Base-by-base conservation (phyloP, 2,888 invertebrate species). In the Zonitis immaculata region DNA sequence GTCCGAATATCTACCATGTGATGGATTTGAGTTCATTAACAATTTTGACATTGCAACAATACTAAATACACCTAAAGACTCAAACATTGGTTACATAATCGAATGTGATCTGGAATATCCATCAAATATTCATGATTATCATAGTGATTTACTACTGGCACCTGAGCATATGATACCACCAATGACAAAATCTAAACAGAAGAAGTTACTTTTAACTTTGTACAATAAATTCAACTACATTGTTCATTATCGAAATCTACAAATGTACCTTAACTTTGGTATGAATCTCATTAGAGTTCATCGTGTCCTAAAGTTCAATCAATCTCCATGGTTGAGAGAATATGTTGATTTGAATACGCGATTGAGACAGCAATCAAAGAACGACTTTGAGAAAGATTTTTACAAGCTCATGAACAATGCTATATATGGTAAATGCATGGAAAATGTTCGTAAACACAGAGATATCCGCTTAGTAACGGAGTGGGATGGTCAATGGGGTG, bases 61-160 rank as follows among this genome's bases (percentile, higher is more conserved):
- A 2, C 16, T 35, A 1, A 16, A 35, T 16, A 35, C 35, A 14
- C 35, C 35, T 2, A 16, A 35, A 3, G 16, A 35, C 20, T 42
- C 54, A 14, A 11, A 43, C 0, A 54, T 48, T n/a, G 71, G 70
- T 0, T 73, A 76, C 50, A 50, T 76, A 16, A 59, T 42, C 2
- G 49, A 43, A 43, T 11, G 18, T 18, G 49, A 43, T 49, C 7
- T 49, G 0, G 16, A 68, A 16, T 74, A 76, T 59, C 72, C 72
- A 3, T 25, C 59, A 16, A 49, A 65, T 26, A 51, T 73, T 25
- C 72, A 75, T 46, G 60, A 66, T 11, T 12, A 12, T n/a, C 72
- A 51, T 42, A 47, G n/a, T 25, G 51, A 51, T n/a, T 30, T 45
- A n/a, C 35, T 44, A n/a, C 51, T 50, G 6, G 44, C 50, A 16